Percentiles rank a stretch among this genome's conserved stretches.
phyloP scores from a whole-genome alignment of 2,888 invertebrate genomes.

The Tiliacea citrago region DNA sequence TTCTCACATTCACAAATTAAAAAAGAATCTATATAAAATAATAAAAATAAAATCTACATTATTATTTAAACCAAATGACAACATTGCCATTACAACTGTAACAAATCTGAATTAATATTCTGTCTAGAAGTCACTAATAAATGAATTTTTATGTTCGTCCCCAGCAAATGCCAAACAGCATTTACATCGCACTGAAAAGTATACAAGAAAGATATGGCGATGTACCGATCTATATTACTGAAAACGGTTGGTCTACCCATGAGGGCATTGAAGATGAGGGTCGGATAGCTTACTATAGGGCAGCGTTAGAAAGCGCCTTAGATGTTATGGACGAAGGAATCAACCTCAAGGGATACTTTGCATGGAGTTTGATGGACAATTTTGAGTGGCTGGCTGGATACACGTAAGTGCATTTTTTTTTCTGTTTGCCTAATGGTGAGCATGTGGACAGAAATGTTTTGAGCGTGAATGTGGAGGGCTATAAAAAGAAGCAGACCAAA shows the following conservation, averaged over 20 bases:
- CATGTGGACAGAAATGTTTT: too few relatives aligned
- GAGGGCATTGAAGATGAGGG: slow-evolving; percentile 81
- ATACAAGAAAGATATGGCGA: slow-evolving; percentile 86
- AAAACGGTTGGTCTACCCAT: slow-evolving; percentile 90
- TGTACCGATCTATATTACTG: slow-evolving; percentile 89
- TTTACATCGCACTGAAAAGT: slow-evolving; percentile 88
- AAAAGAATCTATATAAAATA: too few relatives aligned
- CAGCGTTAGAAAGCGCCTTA: slow-evolving; percentile 81
- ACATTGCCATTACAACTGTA: too few relatives aligned
- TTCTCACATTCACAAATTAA: too few relatives aligned
- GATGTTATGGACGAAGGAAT: slow-evolving; percentile 85
- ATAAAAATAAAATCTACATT: too few relatives aligned
- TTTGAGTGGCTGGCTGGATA: slow-evolving; percentile 92
- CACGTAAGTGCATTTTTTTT: slow-evolving; percentile 78
- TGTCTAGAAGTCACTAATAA: too few relatives aligned
- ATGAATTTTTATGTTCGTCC: slow-evolving; percentile 3
- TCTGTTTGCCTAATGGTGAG: too few relatives aligned
- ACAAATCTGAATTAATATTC: too few relatives aligned
- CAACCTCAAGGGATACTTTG: slow-evolving; percentile 89
- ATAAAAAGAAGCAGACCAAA: not conserved
- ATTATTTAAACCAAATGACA: too few relatives aligned
- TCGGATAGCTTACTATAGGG: slow-evolving; percentile 82
- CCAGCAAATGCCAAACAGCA: slow-evolving; percentile 90
- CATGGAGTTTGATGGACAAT: slow-evolving; percentile 92
- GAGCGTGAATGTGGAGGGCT: too few relatives aligned